Conservation (phyloP, 2,888 invertebrate genomes). For the Choreutis nemorana region DNA sequence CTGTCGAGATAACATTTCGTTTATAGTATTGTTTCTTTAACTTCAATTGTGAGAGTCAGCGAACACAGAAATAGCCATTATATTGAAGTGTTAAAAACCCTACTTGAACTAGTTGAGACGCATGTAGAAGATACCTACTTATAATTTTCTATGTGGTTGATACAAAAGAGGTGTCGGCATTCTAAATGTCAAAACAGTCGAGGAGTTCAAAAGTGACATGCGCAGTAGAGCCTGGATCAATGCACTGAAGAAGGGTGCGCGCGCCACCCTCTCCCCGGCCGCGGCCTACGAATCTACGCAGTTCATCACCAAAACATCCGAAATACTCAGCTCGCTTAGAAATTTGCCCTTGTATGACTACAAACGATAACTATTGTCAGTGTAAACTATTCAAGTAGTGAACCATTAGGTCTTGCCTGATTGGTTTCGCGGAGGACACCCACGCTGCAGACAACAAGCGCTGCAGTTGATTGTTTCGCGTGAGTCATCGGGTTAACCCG, state of each 20-base stretch:
- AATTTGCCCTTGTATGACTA: constrained; percentile 36
- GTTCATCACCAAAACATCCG: constrained; percentile 48
- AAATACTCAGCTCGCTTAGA: constrained; percentile 27
- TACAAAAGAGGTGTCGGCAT: constrained; percentile 12
- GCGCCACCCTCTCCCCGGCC: constrained; percentile 43
- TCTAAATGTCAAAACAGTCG: constrained; percentile 46
- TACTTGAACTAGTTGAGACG: no score
- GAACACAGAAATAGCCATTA: no score
- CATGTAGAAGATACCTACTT: no score
- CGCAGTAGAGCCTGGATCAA: constrained; percentile 55
- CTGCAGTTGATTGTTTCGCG: constrained; percentile 30
- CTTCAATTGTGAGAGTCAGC: no score
- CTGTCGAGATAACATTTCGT: no score
- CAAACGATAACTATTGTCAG: constrained; percentile 20
- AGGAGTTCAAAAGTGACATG: constrained; percentile 39
- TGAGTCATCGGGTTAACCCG: constrained; percentile 57
- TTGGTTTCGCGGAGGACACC: no score
- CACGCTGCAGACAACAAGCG: constrained; percentile 62
- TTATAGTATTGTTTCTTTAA: no score
- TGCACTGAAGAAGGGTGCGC: constrained; percentile 50
- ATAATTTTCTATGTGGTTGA: no score
- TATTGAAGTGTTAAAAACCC: no score
- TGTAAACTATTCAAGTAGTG: constrained; percentile 20
- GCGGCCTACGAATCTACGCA: constrained; percentile 44
- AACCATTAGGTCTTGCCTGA: constrained; percentile 42